Base-by-base conservation (phyloP, 2,888 invertebrate species). In the Yponomeuta malinellus region DNA sequence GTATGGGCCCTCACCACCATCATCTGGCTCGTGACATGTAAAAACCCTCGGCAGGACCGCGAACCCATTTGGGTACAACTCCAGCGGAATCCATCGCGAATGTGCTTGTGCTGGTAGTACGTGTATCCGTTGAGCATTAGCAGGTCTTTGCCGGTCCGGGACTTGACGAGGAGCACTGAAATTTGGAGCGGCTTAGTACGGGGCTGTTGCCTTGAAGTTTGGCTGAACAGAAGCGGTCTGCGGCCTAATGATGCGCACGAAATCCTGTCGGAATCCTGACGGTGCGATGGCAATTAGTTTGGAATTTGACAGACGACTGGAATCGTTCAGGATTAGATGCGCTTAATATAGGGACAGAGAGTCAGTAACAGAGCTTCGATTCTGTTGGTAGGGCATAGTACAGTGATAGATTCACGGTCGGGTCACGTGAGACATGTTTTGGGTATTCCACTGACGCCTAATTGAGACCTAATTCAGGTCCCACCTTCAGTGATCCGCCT, bases 41-140 rank as follows among this genome's bases (percentile, higher is more conserved):
- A 81, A 76, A 90, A 91, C 0, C 86, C 92, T 64, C 90, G 79
- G 75, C 92, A 92, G 1, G 91, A 89, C 73, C 91, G 85, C 72
- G 91, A 91, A 0, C 90, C 90, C 91, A 91, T 91, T 76, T 90
- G 90, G 0, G 92, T 91, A 74, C 92, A 92, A 79, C 91, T 91
- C 92, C 92, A 92, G 0, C 92, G 84, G 77, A 83, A 87, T 0
- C 92, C 92, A 63, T 90, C 90, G 31, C 87, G 82, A 10, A 91
- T 78, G 2, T 84, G 76, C 76, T 91, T 92, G 74, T 91, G 91
- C 74, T 90, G 89, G 75, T 91, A 92, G 76, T 89, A 92, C 0
- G 91, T 92, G 73, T 90, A 91, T 0, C 91, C 91, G 68, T 90
- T 86, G 9, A 90, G 82, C 88, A 90, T 87, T 48, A 91, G 76